These are phyloP conservation scores for Passerina amoena DNA, from an alignment of 2,113 vertebrate species.

Conservation along the genomic window DNA sequence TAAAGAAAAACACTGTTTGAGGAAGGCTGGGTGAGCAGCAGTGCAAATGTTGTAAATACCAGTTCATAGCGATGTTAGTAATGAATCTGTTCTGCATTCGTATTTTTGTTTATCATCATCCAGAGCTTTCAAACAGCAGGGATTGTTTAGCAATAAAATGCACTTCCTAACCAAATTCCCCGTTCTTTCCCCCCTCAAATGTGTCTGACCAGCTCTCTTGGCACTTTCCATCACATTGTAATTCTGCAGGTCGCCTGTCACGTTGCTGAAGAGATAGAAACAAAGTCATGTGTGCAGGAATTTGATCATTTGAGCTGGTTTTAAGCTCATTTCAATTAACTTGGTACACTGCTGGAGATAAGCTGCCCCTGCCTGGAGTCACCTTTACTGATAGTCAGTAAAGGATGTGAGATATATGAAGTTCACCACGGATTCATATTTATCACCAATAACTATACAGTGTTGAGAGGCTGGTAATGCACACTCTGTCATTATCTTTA, in stretches of 20 bases:
- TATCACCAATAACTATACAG: background rate
- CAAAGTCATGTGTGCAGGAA: background rate
- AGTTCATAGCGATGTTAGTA: background rate
- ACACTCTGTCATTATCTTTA: slow-evolving; percentile 64
- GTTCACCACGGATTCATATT: background rate
- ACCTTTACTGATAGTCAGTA: slow-evolving; percentile 5
- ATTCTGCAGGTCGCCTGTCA: background rate
- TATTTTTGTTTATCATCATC: background rate
- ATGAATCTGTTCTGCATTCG: background rate
- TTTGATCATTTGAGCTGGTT: slow-evolving; percentile 17
- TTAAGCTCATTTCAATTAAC: slow-evolving; percentile 61
- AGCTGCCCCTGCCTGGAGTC: slow-evolving; percentile 39
- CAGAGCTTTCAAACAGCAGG: background rate
- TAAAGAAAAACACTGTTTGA: background rate
- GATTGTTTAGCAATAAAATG: background rate
- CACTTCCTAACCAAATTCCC: background rate
- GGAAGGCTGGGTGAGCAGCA: background rate
- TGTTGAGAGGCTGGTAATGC: slow-evolving; percentile 34
- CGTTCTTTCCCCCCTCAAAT: fast-evolving
- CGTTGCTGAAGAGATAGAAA: background rate
- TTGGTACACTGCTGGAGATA: slow-evolving; percentile 33
- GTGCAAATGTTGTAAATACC: background rate
- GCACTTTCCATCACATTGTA: background rate
- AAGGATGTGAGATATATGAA: background rate
- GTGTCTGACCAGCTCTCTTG: background rate